phyloP scores from a whole-genome alignment of 2,888 invertebrate species.

The Helicoverpa assulta region DNA sequence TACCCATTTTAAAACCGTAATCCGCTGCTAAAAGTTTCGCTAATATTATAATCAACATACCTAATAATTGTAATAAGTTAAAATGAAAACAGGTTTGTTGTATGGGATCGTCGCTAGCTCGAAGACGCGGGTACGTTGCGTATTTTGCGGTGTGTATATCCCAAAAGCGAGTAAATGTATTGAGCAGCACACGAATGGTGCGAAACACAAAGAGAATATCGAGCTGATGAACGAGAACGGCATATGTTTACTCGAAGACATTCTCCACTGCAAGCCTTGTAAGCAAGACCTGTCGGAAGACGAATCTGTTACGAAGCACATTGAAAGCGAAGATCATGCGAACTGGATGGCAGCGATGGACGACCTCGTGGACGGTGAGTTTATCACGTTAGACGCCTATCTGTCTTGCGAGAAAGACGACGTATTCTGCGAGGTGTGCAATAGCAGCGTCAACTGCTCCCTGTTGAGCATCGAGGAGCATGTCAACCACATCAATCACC shows the following conservation, averaged over 20 bases:
- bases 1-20: conserved; percentile 38
- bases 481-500: conserved; percentile 75
- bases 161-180: conserved; percentile 81
- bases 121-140: conserved; percentile 79
- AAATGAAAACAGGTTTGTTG: conserved; percentile 77
- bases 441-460: conserved; percentile 67
- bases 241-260: conserved; percentile 68
- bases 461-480: conserved; percentile 74
- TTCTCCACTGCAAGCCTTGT: conserved; percentile 77
- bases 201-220: conserved; percentile 79
- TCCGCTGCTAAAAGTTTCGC: conserved; percentile 35
- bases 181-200: conserved; percentile 79
- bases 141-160: conserved; percentile 80
- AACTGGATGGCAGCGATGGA: conserved; percentile 79
- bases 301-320: conserved; percentile 74
- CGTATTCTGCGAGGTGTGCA: conserved; percentile 76
- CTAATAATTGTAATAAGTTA: conserved; percentile 50
- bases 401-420: conserved; percentile 74
- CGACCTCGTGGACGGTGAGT: conserved; percentile 78
- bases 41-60: conserved; percentile 44
- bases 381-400: conserved; percentile 73
- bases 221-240: conserved; percentile 77
- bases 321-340: conserved; percentile 74
- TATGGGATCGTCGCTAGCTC: conserved; percentile 78
- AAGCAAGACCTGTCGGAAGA: conserved; percentile 68